These are phyloP conservation scores for Carassius gibelio DNA, from an alignment of 2,113 vertebrate species.

Conservation along the genomic window DNA sequence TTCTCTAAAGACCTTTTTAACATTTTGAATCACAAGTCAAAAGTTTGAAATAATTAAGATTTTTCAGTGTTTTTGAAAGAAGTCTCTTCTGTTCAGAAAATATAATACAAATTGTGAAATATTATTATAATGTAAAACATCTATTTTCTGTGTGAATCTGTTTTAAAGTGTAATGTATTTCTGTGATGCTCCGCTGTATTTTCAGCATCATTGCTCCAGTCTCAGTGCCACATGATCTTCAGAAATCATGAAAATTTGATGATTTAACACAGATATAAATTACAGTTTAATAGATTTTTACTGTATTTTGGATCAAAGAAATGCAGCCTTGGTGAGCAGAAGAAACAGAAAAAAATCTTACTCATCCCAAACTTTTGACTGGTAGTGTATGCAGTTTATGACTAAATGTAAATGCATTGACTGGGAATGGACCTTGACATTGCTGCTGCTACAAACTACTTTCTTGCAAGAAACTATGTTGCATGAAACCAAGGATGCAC, in stretches of 20 bases:
- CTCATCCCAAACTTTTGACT: neutral
- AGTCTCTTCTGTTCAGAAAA: neutral
- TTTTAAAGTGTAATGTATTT: neutral
- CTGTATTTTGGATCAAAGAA: neutral
- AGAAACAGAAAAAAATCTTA: neutral
- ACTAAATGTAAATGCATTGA: too few species aligned
- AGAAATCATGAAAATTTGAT: neutral
- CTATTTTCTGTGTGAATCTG: too few species aligned
- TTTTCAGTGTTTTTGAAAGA: too few species aligned
- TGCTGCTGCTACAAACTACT: too few species aligned
- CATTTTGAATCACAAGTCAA: neutral
- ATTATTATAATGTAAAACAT: neutral
- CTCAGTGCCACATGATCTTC: neutral
- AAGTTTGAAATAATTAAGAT: neutral
- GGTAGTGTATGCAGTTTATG: neutral
- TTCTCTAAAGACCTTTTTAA: neutral
- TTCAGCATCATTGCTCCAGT: neutral
- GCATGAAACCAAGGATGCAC: neutral
- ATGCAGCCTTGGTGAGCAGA: neutral
- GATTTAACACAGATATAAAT: neutral
- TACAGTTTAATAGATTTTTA: neutral
- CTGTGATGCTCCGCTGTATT: neutral
- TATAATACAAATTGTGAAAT: neutral
- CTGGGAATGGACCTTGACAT: too few species aligned
- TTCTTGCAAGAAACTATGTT: constrained; percentile 24